Conservation (phyloP, 2,113 vertebrate genomes). For the Python bivittatus region DNA sequence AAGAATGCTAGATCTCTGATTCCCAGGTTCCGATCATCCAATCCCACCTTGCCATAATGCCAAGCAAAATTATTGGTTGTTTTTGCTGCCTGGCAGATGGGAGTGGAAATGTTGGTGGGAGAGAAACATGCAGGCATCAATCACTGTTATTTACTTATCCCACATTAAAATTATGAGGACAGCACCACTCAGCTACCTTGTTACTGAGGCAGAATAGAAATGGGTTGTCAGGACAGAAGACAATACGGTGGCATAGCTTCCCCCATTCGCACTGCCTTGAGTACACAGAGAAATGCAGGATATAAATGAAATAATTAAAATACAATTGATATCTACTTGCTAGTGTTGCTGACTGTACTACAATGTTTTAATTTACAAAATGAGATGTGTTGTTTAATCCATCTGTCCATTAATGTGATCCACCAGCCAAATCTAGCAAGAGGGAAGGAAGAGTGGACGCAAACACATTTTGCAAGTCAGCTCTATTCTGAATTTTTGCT, state of each 20-base stretch:
- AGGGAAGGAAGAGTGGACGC: background rate
- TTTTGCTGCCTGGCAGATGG: background rate
- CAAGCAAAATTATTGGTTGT: background rate
- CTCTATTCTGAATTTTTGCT: conserved; percentile 53
- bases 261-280: background rate
- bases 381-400: background rate
- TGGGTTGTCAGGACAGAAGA: background rate
- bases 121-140: background rate
- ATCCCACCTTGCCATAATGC: background rate
- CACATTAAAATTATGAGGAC: background rate
- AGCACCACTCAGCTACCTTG: background rate
- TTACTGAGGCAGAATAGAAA: background rate
- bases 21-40: background rate
- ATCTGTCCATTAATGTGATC: background rate
- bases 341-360: background rate
- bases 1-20: background rate
- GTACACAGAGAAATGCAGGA: background rate
- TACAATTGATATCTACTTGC: background rate
- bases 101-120: background rate
- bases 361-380: background rate
- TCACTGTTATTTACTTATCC: background rate
- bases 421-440: background rate
- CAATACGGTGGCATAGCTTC: background rate
- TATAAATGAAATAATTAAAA: background rate
- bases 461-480: conserved; percentile 39